phyloP scores from a whole-genome alignment of 2,797 vertebrate genomes.

The Taenioides sp. region DNA sequence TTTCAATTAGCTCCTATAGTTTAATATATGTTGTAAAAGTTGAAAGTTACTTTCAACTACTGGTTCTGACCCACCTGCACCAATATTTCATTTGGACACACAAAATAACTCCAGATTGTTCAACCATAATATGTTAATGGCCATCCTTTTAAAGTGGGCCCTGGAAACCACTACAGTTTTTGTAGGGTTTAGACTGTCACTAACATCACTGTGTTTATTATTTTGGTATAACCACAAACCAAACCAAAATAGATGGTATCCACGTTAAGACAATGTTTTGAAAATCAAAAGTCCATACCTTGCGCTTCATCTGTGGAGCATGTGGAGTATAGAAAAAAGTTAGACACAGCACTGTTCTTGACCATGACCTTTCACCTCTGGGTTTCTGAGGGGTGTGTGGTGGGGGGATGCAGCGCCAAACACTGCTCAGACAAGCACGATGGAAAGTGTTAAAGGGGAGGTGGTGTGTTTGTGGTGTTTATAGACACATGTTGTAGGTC shows the following conservation, averaged over 20 bases:
- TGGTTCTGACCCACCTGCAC: conserved; percentile 28
- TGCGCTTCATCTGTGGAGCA: conserved; percentile 62
- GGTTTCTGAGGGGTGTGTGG: neutral
- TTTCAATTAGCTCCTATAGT: too few species aligned
- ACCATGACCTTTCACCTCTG: conserved; percentile 41
- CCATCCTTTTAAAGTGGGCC: neutral
- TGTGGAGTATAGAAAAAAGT: conserved; percentile 61
- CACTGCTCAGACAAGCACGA: conserved; percentile 36
- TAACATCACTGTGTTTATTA: neutral
- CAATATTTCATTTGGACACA: conserved; percentile 26
- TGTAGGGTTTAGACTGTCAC: neutral
- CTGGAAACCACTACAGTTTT: neutral
- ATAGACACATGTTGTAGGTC: conserved; percentile 23
- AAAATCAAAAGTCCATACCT: conserved; percentile 41
- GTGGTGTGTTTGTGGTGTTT: conserved; percentile 35
- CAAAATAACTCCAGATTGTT: neutral
- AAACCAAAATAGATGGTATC: conserved; percentile 18
- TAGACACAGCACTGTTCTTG: conserved; percentile 19
- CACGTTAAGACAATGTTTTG: conserved; percentile 21
- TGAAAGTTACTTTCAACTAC: neutral
- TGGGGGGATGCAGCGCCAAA: conserved; percentile 15
- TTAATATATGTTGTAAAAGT: neutral
- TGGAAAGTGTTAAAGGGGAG: conserved; percentile 35
- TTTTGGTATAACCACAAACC: conserved; percentile 26
- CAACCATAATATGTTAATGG: neutral